A percentile compares a stretch with the other conserved stretches of the same genome.
These are phyloP conservation scores for Cetonia aurata DNA, from an alignment of 2,888 invertebrate genomes.

Conservation along the genomic window DNA sequence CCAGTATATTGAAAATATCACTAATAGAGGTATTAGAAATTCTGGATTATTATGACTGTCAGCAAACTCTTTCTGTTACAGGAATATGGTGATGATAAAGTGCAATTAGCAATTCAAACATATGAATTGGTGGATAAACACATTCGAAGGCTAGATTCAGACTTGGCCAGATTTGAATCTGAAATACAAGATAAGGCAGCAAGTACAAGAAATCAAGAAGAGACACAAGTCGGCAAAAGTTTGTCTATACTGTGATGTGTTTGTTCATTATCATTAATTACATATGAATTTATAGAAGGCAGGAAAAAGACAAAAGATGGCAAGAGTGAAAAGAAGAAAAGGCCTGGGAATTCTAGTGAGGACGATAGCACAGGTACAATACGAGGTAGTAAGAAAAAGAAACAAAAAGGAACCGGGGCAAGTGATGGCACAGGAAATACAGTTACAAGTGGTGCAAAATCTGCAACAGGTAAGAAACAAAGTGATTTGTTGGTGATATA, in stretches of 20 bases:
- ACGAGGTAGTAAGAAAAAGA: conserved; percentile 69
- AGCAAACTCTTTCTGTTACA: conserved; percentile 49
- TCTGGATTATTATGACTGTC: no score
- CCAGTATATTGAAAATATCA: no score
- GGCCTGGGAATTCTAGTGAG: conserved; percentile 67
- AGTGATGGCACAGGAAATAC: conserved; percentile 55
- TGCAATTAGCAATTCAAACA: conserved; percentile 96
- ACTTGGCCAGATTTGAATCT: conserved; percentile 95
- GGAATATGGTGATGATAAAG: conserved; percentile 97
- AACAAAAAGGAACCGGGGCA: conserved; percentile 68
- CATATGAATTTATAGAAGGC: conserved; percentile 69
- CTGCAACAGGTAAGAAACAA: conserved; percentile 65
- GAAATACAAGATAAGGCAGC: conserved; percentile 96
- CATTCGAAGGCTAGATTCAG: conserved; percentile 94
- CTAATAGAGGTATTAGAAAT: no score
- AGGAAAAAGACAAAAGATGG: conserved; percentile 77
- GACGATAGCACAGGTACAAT: conserved; percentile 66
- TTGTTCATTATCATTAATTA: conserved; percentile 26
- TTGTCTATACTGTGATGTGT: conserved; percentile 52
- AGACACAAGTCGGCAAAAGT: conserved; percentile 74
- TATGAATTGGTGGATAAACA: conserved; percentile 99
- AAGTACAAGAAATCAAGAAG: conserved; percentile 79
- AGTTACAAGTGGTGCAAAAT: conserved; percentile 61
- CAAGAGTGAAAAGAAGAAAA: conserved; percentile 73
- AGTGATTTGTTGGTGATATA: conserved; percentile 57